Evolutionary conservation across 2,113 vertebrate species (phyloP).

Genomic region (Cariama cristata): DNA sequence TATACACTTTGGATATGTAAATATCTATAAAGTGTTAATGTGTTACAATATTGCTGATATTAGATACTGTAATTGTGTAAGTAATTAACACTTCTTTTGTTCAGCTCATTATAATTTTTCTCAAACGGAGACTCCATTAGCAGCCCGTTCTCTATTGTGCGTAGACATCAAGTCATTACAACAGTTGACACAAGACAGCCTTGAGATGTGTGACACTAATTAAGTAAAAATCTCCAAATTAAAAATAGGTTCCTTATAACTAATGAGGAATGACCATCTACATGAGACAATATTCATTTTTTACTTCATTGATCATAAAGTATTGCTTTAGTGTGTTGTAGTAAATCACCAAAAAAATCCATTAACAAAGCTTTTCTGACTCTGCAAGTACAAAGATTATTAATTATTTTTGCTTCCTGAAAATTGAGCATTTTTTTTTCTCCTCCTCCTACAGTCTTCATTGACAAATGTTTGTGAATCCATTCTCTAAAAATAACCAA

Average conservation of each 20-base stretch:
- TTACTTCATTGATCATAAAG: slow-evolving; percentile 65
- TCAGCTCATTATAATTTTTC: slow-evolving; percentile 65
- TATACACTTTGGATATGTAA: slow-evolving; percentile 5
- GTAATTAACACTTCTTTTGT: slow-evolving; percentile 73
- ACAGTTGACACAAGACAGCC: slow-evolving; percentile 55
- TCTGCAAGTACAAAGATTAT: slow-evolving; percentile 43
- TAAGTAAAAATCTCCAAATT: slow-evolving; percentile 71
- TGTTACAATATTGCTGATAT: not conserved
- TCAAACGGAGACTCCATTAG: slow-evolving; percentile 63
- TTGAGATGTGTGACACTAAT: slow-evolving; percentile 73
- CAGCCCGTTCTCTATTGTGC: not conserved
- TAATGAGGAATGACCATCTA: slow-evolving; percentile 74
- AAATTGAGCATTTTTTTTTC: not conserved
- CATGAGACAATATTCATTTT: slow-evolving; percentile 54
- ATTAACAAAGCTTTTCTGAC: slow-evolving; percentile 57
- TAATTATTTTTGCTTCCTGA: slow-evolving; percentile 41
- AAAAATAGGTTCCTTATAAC: slow-evolving; percentile 62
- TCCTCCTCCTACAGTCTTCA: not conserved
- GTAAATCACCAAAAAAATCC: slow-evolving; percentile 69
- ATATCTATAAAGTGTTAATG: not conserved
- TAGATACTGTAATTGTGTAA: slow-evolving; percentile 51
- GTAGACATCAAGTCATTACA: slow-evolving; percentile 33
- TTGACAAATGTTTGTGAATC: not conserved
- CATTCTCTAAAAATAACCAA: not conserved
- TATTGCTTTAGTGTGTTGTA: slow-evolving; percentile 33